phyloP scores from a whole-genome alignment of 2,797 vertebrate genomes.

The Oryzias dopingdopingensis region DNA sequence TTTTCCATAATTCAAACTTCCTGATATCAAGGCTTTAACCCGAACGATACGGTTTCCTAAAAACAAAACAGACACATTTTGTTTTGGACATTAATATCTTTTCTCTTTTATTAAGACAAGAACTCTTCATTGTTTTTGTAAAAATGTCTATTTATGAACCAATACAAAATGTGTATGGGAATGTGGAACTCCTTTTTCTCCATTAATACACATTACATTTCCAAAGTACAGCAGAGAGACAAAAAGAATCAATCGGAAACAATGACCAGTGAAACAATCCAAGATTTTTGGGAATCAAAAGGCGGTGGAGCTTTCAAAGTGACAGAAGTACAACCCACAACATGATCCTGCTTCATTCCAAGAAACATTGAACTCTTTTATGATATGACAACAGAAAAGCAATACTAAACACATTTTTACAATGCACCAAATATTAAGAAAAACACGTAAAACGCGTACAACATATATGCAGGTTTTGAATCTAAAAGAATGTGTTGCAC shows the following conservation, averaged over 20 bases:
- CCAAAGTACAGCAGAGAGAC: conserved; percentile 96
- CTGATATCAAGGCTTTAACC: conserved; percentile 1
- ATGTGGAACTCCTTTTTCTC: conserved; percentile 88
- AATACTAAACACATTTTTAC: conserved; percentile 97
- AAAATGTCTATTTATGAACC: conserved; percentile 99
- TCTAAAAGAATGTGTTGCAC: conserved; percentile 55
- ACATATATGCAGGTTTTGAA: conserved; percentile 84
- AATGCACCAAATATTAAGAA: conserved; percentile 95
- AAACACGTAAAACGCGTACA: conserved; percentile 93
- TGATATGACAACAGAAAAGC: conserved; percentile 91
- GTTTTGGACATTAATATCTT: conserved; percentile 97
- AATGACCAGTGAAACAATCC: conserved; percentile 82
- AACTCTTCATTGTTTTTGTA: conserved; percentile 97
- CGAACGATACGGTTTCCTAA: neutral
- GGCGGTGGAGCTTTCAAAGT: conserved; percentile 53
- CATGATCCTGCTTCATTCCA: conserved; percentile 82
- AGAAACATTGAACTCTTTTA: conserved; percentile 72
- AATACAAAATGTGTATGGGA: conserved; percentile 99
- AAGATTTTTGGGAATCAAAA: conserved; percentile 69
- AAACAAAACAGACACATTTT: conserved; percentile 66
- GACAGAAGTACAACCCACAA: conserved; percentile 66
- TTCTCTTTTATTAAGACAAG: conserved; percentile 99
- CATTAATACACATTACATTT: conserved; percentile 93
- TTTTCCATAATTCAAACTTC: neutral
- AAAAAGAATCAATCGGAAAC: conserved; percentile 88